A percentile compares a stretch with the other conserved stretches of the same genome.
Evolutionary conservation across 2,888 invertebrate species (phyloP).

Genomic region (Heliothis peltigera): DNA sequence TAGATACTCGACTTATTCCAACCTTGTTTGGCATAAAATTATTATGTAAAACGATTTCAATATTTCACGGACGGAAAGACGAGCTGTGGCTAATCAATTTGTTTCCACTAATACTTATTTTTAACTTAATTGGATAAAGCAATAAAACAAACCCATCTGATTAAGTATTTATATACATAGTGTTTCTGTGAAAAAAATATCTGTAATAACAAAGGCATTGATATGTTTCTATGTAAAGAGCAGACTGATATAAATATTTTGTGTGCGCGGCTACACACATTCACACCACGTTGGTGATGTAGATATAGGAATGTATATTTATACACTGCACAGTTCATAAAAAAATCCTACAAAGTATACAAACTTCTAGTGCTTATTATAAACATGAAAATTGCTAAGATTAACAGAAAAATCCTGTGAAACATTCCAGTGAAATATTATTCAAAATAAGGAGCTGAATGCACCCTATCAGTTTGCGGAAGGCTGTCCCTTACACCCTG

Average conservation of each 20-base stretch:
- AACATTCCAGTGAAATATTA: too few species aligned
- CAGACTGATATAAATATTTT: conserved; percentile 1
- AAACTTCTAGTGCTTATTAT: too few species aligned
- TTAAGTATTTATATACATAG: background rate
- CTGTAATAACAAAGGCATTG: background rate
- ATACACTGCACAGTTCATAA: too few species aligned
- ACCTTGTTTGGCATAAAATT: background rate
- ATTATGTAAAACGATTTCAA: background rate
- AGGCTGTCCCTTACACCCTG: too few species aligned
- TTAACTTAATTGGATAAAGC: background rate
- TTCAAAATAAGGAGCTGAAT: too few species aligned
- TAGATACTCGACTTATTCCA: background rate
- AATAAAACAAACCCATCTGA: background rate
- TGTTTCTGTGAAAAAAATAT: background rate
- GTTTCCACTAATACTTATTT: background rate
- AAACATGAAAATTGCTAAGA: too few species aligned
- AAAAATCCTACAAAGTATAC: too few species aligned
- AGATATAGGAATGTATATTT: too few species aligned
- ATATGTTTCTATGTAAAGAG: background rate
- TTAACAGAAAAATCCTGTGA: too few species aligned
- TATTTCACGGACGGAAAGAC: background rate
- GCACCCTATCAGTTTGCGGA: too few species aligned
- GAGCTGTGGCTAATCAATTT: background rate
- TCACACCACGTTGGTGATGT: too few species aligned
- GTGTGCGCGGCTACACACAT: too few species aligned